Percentiles rank a stretch among this genome's conserved stretches.
Evolutionary conservation across 1,140 invertebrate genomes (phyloP).

Genomic region (Chironomus striatipennis): DNA sequence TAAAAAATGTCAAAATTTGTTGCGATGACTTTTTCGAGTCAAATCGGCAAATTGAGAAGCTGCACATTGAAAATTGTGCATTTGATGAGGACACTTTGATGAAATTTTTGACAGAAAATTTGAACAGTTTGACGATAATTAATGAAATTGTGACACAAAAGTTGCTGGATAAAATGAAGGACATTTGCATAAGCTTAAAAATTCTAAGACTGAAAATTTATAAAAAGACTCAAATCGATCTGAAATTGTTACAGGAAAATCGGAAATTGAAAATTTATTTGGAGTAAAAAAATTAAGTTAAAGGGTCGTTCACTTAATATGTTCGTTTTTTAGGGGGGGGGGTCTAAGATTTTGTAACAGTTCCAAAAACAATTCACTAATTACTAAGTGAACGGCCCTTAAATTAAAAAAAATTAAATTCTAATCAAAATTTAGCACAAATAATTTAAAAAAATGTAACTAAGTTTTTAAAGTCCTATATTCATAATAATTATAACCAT

Average conservation of each 20-base stretch:
- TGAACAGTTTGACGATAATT: background rate
- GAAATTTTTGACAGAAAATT: background rate
- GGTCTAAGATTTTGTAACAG: too few species aligned
- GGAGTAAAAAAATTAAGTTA: background rate
- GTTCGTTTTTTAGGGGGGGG: too few species aligned
- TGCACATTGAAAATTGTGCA: background rate
- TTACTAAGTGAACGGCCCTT: too few species aligned
- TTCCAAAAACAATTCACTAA: too few species aligned
- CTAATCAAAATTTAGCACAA: too few species aligned
- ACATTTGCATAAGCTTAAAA: background rate
- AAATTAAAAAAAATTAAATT: too few species aligned
- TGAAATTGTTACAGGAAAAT: background rate
- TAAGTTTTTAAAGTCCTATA: too few species aligned
- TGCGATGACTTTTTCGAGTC: background rate
- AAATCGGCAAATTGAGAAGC: background rate
- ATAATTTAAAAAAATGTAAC: too few species aligned
- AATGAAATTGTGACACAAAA: background rate
- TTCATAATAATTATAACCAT: too few species aligned
- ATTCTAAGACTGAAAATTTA: background rate
- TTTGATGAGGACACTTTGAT: background rate
- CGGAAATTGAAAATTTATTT: background rate
- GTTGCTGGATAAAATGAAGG: background rate
- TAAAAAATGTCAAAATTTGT: slow-evolving; percentile 1
- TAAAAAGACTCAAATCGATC: background rate
- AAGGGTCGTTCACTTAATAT: too few species aligned